Evolutionary conservation across 2,888 invertebrate genomes (phyloP), one percentile per base, ranked within the genome.

Genomic region (Orchestes rusci): DNA sequence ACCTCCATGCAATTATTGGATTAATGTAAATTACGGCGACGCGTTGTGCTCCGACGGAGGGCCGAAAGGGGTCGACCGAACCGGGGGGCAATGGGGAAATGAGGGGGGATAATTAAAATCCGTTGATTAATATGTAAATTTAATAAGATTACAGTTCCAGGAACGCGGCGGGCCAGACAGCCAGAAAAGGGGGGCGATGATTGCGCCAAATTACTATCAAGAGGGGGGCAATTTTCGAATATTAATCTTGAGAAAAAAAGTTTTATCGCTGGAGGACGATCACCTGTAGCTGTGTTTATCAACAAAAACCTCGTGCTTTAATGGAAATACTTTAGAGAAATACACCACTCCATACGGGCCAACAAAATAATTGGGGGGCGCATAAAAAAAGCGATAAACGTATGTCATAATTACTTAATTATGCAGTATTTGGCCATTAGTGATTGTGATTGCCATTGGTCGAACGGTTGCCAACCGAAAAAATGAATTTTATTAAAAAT

Each of bases 71-170:
- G 73, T 77, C 80, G 83, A 82, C 71, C 73, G 75, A 5, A n/a
- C n/a, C n/a, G n/a, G n/a, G n/a, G n/a, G n/a, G n/a, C n/a, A n/a
- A n/a, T n/a, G n/a, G 57, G 72, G 70, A 71, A 73, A 75, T 47
- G 48, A 50, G 52, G 73, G 78, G 81, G 83, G 82, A 87, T 88
- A 89, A 89, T 89, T 89, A 89, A 88, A 89, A 89, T 88, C 87
- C 86, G 86, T 88, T 89, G 88, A 89, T 89, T 89, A 89, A 89
- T 89, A 89, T 89, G 88, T 88, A 89, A 89, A 89, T 89, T 88
- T 89, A 88, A 89, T 89, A 88, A 88, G 88, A 88, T 88, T 88
- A 88, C 86, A 86, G 85, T 84, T 84, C 82, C 83, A 79, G 83
- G 84, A 85, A 85, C 84, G 84, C 80, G 80, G 42, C 43, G n/a